Base-by-base conservation (phyloP, 2,113 vertebrate genomes). In the Pachyramphus minor region DNA sequence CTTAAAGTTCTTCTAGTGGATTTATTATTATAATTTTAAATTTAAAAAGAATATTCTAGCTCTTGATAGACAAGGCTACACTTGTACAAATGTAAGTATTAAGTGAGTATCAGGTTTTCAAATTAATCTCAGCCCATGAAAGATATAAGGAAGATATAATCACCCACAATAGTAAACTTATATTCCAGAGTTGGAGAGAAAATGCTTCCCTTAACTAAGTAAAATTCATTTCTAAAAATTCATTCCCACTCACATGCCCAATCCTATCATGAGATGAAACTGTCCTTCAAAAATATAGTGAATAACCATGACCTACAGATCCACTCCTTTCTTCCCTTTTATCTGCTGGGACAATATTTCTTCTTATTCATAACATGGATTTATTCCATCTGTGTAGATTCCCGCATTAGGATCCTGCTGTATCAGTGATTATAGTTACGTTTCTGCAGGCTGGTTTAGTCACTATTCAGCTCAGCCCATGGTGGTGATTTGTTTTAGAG, bases 291-390 rank as follows among this genome's bases (percentile, higher is more conserved):
- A 76, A 79, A 73, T 37, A n/a, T 0, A 49, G 6, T 35, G 35
- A 67, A 24, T 58, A 89, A 84, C 44, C 6, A 2, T 24, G 27
- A 67, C 89, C 67, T 55, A 63, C 10, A 72, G 42, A 52, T 17
- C 4, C 1, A 47, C 5, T 47, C 9, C 5, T 87, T 86, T 64
- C 4, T 35, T 37, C 2, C 1, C 7, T 25, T 3, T 0, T 25
- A 56, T 72, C 21, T 73, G 9, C 6, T 71, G 78, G 6, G 9
- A 5, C 4, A 44, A 63, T 21, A 0, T 41, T 80, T 62, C 14
- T 58, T 68, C 30, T n/a, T 47, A 71, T 64, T 55, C 35, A 21
- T 18, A 33, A 2, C 5, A 41, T 18, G 5, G 16, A 49, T 28
- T 77, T 77, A 27, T 78, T 67, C 31, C 22, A 24, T 25, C 17